A percentile compares a stretch with the other conserved stretches of the same genome.
Conservation (phyloP, 2,113 vertebrate genomes). For the Gadus chalcogrammus region DNA sequence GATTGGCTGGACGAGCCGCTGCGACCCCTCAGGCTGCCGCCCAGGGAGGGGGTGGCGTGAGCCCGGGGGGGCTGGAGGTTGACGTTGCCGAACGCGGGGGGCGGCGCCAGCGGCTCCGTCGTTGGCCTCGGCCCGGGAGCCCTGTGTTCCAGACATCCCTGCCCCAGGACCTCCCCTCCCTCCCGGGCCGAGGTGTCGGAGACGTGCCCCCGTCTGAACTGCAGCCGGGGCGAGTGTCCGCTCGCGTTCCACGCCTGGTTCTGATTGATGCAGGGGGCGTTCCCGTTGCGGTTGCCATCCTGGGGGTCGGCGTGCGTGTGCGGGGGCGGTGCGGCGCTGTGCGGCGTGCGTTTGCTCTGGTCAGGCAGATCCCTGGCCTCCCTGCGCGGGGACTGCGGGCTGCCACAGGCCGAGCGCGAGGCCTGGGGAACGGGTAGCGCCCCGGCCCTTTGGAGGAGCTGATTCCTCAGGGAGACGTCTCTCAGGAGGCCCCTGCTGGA, state of each 20-base stretch:
- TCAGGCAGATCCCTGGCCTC: slow-evolving; percentile 18
- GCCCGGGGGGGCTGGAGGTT: slow-evolving; percentile 35
- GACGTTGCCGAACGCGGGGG: slow-evolving; percentile 38
- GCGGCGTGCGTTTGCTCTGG: slow-evolving; percentile 37
- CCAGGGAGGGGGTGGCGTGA: neutral
- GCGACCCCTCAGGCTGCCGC: slow-evolving; percentile 20
- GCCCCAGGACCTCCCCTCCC: neutral
- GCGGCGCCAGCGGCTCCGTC: slow-evolving; percentile 4
- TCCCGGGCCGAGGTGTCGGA: slow-evolving; percentile 25
- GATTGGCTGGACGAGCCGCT: slow-evolving; percentile 63
- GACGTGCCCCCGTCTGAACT: slow-evolving; percentile 43
- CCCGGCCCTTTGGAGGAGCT: slow-evolving; percentile 49
- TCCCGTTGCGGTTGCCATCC: slow-evolving; percentile 55
- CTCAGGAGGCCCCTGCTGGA: slow-evolving; percentile 43
- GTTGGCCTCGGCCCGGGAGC: neutral
- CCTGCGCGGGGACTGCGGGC: slow-evolving; percentile 12
- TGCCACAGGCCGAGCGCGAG: slow-evolving; percentile 65
- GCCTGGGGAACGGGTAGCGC: slow-evolving; percentile 41
- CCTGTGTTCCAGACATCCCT: neutral
- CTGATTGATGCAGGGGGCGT: slow-evolving; percentile 38
- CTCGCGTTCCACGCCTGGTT: slow-evolving; percentile 49
- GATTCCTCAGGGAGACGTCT: slow-evolving; percentile 50
- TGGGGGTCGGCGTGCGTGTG: neutral
- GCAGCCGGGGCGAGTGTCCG: slow-evolving; percentile 23
- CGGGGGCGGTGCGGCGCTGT: slow-evolving; percentile 45